Evolutionary conservation across 2,113 vertebrate genomes (phyloP).

Genomic region (Cheirogaleus medius): DNA sequence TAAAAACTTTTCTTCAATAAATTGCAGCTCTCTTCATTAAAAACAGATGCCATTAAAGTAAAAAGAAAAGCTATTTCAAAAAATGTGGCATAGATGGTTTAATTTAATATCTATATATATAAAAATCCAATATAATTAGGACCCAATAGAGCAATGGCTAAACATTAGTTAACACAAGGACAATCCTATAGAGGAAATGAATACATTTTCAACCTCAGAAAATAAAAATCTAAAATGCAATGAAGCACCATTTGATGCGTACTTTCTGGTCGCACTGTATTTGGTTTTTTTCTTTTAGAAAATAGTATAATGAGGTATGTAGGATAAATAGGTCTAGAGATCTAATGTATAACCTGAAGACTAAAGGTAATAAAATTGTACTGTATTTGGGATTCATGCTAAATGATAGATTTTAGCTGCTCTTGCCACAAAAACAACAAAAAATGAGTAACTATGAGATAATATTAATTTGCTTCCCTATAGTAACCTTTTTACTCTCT

Average conservation of each 20-base stretch:
- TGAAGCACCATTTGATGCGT: neutral
- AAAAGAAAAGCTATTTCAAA: constrained; percentile 33
- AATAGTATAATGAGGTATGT: neutral
- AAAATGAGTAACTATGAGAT: neutral
- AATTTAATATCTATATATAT: neutral
- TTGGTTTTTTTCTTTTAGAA: neutral
- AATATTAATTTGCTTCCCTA: neutral
- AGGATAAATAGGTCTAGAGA: neutral
- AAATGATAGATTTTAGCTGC: neutral
- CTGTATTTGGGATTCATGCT: neutral
- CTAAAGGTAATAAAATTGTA: neutral
- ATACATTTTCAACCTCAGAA: neutral
- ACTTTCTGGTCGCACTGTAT: neutral
- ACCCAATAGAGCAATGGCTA: neutral
- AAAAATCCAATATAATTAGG: neutral
- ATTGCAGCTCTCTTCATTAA: neutral
- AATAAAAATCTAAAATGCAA: neutral
- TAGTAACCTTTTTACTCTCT: neutral
- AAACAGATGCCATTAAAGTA: neutral
- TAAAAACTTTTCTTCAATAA: neutral
- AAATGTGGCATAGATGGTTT: neutral
- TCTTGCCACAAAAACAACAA: neutral
- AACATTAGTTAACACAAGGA: neutral
- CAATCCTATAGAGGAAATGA: neutral
- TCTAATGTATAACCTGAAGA: neutral